These are phyloP conservation scores for Platygyra sinensis DNA, from an alignment of 64 coral and sea anemone genomes.

Conservation along the genomic window DNA sequence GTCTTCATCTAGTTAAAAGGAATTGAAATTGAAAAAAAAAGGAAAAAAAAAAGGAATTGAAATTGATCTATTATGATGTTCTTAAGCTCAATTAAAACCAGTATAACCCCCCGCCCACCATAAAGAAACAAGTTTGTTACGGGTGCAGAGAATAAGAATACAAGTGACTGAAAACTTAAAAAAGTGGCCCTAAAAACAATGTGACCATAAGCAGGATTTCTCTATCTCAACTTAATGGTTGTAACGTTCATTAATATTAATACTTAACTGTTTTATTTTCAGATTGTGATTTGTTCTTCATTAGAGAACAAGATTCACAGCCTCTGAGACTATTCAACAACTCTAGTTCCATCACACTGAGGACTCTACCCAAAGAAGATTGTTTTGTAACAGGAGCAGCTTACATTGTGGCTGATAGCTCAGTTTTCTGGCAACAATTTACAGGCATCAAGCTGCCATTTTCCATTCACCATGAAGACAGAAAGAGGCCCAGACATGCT, in stretches of 20 bases:
- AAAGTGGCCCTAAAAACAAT: too few relatives aligned
- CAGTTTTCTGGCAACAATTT: not conserved
- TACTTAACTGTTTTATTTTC: not conserved
- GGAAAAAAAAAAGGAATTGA: too few relatives aligned
- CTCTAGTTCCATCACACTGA: not conserved
- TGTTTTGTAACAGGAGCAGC: not conserved
- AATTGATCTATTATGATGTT: too few relatives aligned
- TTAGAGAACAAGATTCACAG: not conserved
- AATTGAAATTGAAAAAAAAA: too few relatives aligned
- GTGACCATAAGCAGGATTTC: too few relatives aligned
- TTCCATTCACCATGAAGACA: not conserved
- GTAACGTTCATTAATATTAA: not conserved
- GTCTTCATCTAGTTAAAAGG: too few relatives aligned
- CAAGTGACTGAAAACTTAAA: too few relatives aligned
- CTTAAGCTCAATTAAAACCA: too few relatives aligned
- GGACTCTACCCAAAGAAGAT: not conserved
- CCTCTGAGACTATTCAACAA: constrained; percentile 9
- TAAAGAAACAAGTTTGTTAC: too few relatives aligned
- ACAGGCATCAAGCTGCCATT: not conserved
- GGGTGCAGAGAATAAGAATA: too few relatives aligned
- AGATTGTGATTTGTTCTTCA: constrained; percentile 2
- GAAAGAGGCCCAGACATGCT: not conserved
- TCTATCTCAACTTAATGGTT: too few relatives aligned
- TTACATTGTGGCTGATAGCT: not conserved
- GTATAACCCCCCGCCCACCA: too few relatives aligned